phyloP scores from a whole-genome alignment of 2,888 invertebrate species.

The Drosophila pseudotalamancana region DNA sequence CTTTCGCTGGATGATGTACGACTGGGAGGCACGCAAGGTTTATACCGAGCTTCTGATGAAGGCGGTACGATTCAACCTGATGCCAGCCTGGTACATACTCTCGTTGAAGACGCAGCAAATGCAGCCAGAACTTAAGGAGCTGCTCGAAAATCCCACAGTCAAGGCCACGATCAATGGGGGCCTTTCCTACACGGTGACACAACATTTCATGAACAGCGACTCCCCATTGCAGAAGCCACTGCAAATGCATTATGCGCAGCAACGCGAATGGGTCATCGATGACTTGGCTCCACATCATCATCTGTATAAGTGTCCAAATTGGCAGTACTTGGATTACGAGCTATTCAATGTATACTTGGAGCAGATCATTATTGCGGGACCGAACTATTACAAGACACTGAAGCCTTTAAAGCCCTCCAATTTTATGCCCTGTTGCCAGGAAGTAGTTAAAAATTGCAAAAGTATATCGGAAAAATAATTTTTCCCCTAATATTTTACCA shows the following conservation, averaged over 20 bases:
- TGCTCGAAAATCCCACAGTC: constrained; percentile 15
- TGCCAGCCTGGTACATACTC: constrained; percentile 91
- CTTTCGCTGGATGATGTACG: constrained; percentile 89
- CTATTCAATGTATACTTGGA: constrained; percentile 59
- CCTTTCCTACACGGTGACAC: constrained; percentile 24
- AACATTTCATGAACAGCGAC: constrained; percentile 1
- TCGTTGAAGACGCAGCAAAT: constrained; percentile 90
- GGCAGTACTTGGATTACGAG: constrained; percentile 40
- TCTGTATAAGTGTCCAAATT: constrained; percentile 30
- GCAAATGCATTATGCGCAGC: background rate
- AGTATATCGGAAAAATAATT: background rate
- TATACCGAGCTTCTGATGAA: constrained; percentile 87
- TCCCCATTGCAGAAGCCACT: constrained; percentile 8
- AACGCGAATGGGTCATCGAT: constrained; percentile 44
- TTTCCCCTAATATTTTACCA: background rate
- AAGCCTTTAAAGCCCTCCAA: background rate
- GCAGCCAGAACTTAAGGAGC: constrained; percentile 83
- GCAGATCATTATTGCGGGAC: background rate
- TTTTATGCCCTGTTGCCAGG: constrained; percentile 24
- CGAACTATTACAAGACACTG: background rate
- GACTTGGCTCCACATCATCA: constrained; percentile 39
- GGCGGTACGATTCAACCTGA: constrained; percentile 90
- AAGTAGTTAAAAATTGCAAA: background rate
- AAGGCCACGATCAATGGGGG: constrained; percentile 14
- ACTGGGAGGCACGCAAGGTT: constrained; percentile 87